phyloP scores from a whole-genome alignment of 2,888 invertebrate species.

The Drosophila macrospina region DNA sequence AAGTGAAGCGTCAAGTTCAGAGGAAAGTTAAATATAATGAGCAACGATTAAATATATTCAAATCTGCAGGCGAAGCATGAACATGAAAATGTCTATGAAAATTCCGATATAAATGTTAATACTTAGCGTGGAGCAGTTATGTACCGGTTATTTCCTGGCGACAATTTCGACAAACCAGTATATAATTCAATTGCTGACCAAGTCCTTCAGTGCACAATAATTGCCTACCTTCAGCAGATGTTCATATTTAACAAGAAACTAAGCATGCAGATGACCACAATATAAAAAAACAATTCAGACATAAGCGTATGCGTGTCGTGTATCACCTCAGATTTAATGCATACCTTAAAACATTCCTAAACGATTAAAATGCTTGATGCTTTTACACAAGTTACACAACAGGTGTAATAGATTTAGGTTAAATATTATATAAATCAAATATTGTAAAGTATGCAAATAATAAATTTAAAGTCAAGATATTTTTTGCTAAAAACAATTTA shows the following conservation, averaged over 20 bases:
- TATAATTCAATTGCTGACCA: neutral
- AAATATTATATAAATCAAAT: neutral
- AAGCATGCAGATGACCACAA: neutral
- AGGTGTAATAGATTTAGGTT: neutral
- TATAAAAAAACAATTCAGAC: neutral
- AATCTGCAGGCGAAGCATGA: neutral
- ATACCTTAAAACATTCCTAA: neutral
- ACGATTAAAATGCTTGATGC: neutral
- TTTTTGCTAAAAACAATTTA: neutral
- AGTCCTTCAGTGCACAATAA: neutral
- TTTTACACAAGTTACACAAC: too few relatives aligned
- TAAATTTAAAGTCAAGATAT: neutral
- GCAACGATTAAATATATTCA: neutral
- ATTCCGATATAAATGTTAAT: neutral
- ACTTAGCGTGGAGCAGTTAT: constrained; percentile 2
- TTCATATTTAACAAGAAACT: neutral
- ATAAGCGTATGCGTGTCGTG: neutral
- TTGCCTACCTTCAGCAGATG: neutral
- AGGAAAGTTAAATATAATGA: neutral
- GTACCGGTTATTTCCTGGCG: neutral
- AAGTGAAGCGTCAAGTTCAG: neutral
- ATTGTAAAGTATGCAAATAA: neutral
- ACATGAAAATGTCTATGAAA: neutral
- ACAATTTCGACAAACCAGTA: neutral
- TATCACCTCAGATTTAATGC: neutral